A percentile compares a stretch with the other conserved stretches of the same genome.
phyloP scores from a whole-genome alignment of 2,113 vertebrate genomes.

The Nannospalax galili region DNA sequence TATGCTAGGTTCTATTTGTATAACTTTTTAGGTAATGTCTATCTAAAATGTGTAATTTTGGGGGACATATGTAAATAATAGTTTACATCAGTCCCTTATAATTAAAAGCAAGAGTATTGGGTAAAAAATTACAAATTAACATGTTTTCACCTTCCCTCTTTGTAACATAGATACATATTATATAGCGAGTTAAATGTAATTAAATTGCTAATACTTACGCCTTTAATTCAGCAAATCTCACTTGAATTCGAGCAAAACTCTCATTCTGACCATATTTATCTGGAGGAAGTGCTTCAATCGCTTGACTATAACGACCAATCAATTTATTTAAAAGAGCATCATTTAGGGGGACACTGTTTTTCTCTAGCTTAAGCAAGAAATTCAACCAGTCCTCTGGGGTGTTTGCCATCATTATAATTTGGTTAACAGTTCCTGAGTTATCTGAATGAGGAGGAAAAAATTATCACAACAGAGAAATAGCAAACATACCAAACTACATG shows the following conservation, averaged over 20 bases:
- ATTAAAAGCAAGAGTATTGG: conserved; percentile 44
- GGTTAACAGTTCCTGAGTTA: conserved; percentile 91
- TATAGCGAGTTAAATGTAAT: not conserved
- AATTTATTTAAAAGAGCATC: conserved; percentile 90
- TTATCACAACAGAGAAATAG: conserved; percentile 4
- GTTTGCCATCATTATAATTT: conserved; percentile 89
- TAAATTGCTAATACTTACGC: conserved; percentile 88
- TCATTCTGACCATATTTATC: conserved; percentile 92
- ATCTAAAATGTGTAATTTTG: conserved; percentile 27
- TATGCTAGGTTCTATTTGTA: not conserved
- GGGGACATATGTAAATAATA: not conserved
- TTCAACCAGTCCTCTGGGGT: conserved; percentile 92
- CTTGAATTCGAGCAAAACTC: conserved; percentile 94
- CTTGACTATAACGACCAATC: conserved; percentile 92
- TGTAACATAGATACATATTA: not conserved
- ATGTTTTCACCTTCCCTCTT: conserved; percentile 44
- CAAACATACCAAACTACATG: not conserved
- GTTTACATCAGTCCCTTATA: conserved; percentile 8
- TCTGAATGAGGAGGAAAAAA: conserved; percentile 83
- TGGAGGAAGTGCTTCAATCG: conserved; percentile 91
- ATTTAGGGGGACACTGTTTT: conserved; percentile 88
- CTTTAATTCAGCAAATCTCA: conserved; percentile 96
- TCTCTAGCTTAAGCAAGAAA: conserved; percentile 92
- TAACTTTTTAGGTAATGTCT: not conserved
- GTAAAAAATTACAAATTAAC: conserved; percentile 11